Evolutionary conservation across 2,113 vertebrate genomes (phyloP), one percentile per base, ranked within the genome.

Genomic region (Odontesthes bonariensis): DNA sequence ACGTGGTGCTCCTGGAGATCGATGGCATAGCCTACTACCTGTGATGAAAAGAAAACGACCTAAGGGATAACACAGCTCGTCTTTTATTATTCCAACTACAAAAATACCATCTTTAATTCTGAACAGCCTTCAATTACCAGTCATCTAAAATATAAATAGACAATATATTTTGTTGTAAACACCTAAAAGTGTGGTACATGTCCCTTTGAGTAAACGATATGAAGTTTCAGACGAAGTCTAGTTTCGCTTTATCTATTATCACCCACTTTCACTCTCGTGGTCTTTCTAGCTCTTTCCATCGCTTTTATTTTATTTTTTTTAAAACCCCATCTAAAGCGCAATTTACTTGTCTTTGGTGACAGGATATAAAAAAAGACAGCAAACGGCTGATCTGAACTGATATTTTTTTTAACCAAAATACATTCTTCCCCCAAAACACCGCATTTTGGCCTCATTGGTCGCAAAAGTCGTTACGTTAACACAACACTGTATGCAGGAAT

Each of bases 231-330:
- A 35, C 19, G 0, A 62, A 47, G 16, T 65, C 53, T 68, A 49
- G 14, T 75, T 82, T 82, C 70, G 44, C 9, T 82, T 77, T 72
- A 32, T 40, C 17, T 74, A 27, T n/a, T 6, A 57, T 75, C 27
- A 13, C 53, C 13, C 27, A 40, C 14, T 44, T 52, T 58, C 33
- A 32, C 8, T 70, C 47, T 85, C 63, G 17, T 19, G 58, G 8
- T 58, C 47, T 61, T 75, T 89, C 79, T 52, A 51, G 82, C 6
- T 49, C 46, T 81, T 88, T 82, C 73, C 51, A 79, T 22, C 22
- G 38, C 17, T 63, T 0, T 5, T 12, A 31, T 27, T 23, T 2
- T 55, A 3, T 2, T 20, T 8, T 40, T 19, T 7, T n/a, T n/a
- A n/a, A n/a, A 17, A 8, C 35, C 35, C 6, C 7, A n/a, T n/a